Conservation (phyloP, 2,797 vertebrate genomes). For the Helicolenus hilgendorfi region DNA sequence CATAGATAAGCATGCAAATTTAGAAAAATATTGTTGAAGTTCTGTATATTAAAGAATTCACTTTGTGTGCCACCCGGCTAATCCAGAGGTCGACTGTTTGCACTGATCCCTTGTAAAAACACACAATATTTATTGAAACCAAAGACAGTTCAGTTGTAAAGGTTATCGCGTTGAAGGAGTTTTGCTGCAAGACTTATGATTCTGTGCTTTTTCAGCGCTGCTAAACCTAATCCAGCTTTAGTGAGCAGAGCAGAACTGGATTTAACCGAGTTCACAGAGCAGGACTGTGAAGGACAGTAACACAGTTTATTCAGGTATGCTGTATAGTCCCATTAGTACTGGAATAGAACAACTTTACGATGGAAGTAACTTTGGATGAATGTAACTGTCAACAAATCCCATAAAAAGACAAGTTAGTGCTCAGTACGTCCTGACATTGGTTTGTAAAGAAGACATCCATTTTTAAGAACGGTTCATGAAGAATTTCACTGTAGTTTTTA, state of each 20-base stretch:
- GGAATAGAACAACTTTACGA: background rate
- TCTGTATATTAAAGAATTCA: background rate
- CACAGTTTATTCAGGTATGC: slow-evolving; percentile 26
- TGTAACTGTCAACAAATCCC: background rate
- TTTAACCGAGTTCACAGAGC: slow-evolving; percentile 42
- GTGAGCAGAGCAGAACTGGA: slow-evolving; percentile 35
- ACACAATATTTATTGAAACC: background rate
- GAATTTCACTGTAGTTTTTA: background rate
- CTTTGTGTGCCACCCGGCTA: background rate
- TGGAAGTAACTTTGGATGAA: background rate
- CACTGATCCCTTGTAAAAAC: background rate
- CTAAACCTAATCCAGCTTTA: slow-evolving; percentile 55
- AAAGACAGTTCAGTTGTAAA: background rate
- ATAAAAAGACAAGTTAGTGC: background rate
- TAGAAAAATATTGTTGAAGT: background rate
- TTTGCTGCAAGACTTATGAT: slow-evolving; percentile 18
- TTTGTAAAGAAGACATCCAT: background rate
- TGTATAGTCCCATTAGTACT: background rate
- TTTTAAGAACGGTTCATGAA: background rate
- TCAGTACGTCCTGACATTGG: background rate
- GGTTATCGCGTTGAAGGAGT: slow-evolving; percentile 13
- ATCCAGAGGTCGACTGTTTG: background rate
- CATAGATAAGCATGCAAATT: background rate
- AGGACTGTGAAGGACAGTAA: slow-evolving; percentile 31
- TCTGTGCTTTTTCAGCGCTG: slow-evolving; percentile 23